phyloP scores from a whole-genome alignment of 1,140 invertebrate genomes.

The Magallana gigas region DNA sequence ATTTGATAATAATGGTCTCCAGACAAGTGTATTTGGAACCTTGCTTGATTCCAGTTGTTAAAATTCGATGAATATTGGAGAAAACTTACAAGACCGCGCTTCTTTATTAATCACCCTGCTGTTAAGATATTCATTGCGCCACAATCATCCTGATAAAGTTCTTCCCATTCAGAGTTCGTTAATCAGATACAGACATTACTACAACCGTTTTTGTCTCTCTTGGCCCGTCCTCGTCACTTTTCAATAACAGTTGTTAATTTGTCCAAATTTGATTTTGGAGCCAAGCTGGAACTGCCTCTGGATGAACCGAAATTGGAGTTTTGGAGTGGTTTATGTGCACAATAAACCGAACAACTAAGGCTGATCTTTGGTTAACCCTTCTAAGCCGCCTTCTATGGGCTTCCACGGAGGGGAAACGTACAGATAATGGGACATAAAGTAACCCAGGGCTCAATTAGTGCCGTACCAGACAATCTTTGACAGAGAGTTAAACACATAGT shows the following conservation, averaged over 20 bases:
- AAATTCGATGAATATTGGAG: no score
- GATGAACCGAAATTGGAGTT: conserved; percentile 17
- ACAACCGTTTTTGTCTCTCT: background rate
- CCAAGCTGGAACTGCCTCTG: conserved; percentile 5
- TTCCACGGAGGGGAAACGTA: background rate
- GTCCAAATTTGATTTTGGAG: conserved; percentile 31
- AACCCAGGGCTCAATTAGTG: background rate
- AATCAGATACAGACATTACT: conserved; percentile 18
- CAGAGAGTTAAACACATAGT: no score
- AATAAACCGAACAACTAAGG: conserved; percentile 1
- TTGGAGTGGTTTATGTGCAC: conserved; percentile 22
- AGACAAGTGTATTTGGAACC: no score
- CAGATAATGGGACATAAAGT: background rate
- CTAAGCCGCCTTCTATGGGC: background rate
- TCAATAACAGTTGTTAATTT: conserved; percentile 35
- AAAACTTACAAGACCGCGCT: background rate
- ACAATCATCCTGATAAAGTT: background rate
- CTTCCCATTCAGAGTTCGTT: background rate
- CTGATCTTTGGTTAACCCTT: conserved; percentile 35
- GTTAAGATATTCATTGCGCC: background rate
- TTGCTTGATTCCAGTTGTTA: no score
- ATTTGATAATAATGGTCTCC: no score
- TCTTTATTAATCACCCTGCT: background rate
- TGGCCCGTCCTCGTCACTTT: background rate
- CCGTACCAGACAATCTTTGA: no score